Conservation (phyloP, 2,113 vertebrate species). For the Ondatra zibethicus region DNA sequence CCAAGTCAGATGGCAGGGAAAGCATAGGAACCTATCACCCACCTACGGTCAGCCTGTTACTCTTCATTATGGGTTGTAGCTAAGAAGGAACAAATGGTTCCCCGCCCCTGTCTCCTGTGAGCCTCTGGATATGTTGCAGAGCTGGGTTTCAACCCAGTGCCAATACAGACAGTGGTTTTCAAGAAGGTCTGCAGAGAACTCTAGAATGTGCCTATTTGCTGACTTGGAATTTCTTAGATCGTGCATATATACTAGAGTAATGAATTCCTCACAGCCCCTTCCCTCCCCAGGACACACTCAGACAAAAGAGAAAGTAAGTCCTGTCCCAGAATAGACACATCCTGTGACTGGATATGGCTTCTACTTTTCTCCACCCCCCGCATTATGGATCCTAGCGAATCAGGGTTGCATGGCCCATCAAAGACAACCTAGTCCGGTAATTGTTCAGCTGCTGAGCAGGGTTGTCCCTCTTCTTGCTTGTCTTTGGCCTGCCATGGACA, state of each 20-base stretch:
- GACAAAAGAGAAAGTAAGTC: background rate
- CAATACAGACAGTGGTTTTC: background rate
- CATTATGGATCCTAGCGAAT: no score
- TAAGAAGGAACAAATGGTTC: background rate
- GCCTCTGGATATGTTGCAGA: background rate
- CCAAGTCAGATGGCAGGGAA: background rate
- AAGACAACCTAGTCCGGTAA: background rate
- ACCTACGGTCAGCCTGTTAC: background rate
- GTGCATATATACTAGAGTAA: accelerated
- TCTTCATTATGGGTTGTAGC: background rate
- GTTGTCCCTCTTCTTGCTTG: background rate
- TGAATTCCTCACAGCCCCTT: background rate
- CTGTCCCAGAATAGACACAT: background rate
- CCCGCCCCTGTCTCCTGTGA: background rate
- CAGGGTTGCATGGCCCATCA: background rate
- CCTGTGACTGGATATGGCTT: background rate
- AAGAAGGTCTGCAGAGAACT: background rate
- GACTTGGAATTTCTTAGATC: background rate
- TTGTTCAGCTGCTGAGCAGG: background rate
- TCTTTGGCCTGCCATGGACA: no score
- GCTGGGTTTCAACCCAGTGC: background rate
- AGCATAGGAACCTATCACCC: background rate
- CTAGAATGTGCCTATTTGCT: background rate
- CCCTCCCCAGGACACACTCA: background rate
- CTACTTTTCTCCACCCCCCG: background rate